Evolutionary conservation across 2,888 invertebrate genomes (phyloP), one percentile per base, ranked within the genome.

Genomic region (Phlogophora meticulosa): DNA sequence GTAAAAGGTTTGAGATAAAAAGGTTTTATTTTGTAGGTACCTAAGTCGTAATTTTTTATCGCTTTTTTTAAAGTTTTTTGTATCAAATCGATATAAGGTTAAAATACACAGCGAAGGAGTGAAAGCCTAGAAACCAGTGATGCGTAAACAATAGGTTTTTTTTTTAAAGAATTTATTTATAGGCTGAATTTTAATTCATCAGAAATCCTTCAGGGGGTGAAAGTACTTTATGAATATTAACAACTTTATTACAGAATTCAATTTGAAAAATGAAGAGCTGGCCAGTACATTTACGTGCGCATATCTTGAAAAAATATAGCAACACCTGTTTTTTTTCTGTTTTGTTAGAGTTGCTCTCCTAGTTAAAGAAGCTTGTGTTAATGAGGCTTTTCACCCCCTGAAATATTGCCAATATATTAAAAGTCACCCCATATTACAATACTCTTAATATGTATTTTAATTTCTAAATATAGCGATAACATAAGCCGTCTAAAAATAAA

Each of bases 401-500:
- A 28, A 28, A 28, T 28, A n/a, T 28, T 28, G 28, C 5, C 28
- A 28, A 17, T 45, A 17, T 0, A 13, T 2, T 13, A 7, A 70
- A 65, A 28, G 1, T 43, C 69, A 58, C 28, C 0, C 7, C 2
- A 48, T 4, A 22, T 38, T 22, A 42, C 38, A 20, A n/a, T 62
- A 52, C n/a, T 65, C 57, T 81, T 61, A 38, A 68, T 60, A 66
- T n/a, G n/a, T 28, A 28, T 28, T 28, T 4, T 52, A 59, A 43
- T 45, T 32, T 67, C 61, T 78, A 80, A 67, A 52, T 71, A 65
- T 61, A 68, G 69, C 69, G 28, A 57, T 42, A 72, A 82, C 80
- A 80, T 48, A 80, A 83, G 72, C 83, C 36, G 48, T 75, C 81
- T 86, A 85, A 87, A 88, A 87, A 88, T 86, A 88, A 87, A 83